Conservation (phyloP, 1,140 invertebrate genomes). For the Helicoverpa zea region DNA sequence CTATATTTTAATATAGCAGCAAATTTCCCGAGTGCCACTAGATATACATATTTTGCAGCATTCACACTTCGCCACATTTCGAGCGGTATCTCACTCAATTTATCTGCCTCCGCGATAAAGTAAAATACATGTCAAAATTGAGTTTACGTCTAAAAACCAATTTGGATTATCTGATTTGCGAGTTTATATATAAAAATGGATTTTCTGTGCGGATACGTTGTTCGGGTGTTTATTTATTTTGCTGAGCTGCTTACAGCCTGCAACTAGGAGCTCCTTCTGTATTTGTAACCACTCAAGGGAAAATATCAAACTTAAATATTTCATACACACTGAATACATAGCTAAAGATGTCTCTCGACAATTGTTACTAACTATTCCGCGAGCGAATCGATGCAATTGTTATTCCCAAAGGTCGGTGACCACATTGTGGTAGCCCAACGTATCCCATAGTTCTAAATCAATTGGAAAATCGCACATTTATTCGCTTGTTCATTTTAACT, state of each 20-base stretch:
- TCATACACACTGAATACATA: too few species aligned
- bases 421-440: neutral
- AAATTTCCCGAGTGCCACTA: constrained; percentile 38
- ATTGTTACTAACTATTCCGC: neutral
- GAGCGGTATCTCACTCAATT: constrained; percentile 78
- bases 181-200: constrained; percentile 82
- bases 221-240: constrained; percentile 55
- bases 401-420: neutral
- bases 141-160: constrained; percentile 84
- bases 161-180: constrained; percentile 84
- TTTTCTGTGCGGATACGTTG: constrained; percentile 50
- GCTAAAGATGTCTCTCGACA: neutral
- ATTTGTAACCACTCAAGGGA: neutral
- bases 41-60: constrained; percentile 43
- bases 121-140: constrained; percentile 83
- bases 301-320: too few species aligned
- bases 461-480: neutral
- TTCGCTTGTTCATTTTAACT: neutral
- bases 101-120: constrained; percentile 79
- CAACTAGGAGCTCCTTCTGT: neutral
- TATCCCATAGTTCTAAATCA: neutral
- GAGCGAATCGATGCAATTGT: neutral
- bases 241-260: constrained; percentile 35
- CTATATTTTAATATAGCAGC: constrained; percentile 32
- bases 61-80: constrained; percentile 63